phyloP scores from a whole-genome alignment of 2,113 vertebrate species.

The Jaculus jaculus region DNA sequence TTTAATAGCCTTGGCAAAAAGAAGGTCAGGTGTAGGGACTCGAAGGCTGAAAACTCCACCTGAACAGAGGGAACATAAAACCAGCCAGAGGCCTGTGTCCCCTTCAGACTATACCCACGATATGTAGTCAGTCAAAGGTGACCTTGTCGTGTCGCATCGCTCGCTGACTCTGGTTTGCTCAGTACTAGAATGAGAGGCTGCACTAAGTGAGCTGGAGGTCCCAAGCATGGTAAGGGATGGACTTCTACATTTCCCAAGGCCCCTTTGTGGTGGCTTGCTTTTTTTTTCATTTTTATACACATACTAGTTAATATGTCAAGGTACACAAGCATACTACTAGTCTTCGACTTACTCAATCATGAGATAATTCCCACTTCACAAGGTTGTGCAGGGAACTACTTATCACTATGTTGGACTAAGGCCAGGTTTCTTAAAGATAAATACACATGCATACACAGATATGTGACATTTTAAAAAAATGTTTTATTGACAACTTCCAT shows the following conservation, averaged over 20 bases:
- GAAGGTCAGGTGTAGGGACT: background rate
- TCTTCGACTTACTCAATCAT: background rate
- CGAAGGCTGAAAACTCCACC: background rate
- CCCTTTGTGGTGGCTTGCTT: background rate
- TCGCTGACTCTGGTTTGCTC: background rate
- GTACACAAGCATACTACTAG: background rate
- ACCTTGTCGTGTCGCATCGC: background rate
- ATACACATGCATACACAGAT: background rate
- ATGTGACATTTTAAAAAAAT: background rate
- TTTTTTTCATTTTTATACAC: background rate
- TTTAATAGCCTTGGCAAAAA: background rate
- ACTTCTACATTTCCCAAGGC: background rate
- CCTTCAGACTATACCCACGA: background rate
- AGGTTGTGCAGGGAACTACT: background rate
- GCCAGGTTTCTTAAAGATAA: background rate
- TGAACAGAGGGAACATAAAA: background rate
- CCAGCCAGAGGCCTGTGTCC: background rate
- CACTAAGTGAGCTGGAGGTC: background rate
- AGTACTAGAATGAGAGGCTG: background rate
- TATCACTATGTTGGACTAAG: background rate
- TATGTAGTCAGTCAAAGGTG: too few relatives aligned
- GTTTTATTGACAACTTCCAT: too few relatives aligned
- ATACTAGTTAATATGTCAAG: background rate
- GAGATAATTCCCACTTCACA: background rate
- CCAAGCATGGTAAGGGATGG: background rate